Evolutionary conservation across 2,113 vertebrate genomes (phyloP).

Genomic region (Bos taurus): ARS-UCD2.0 NC_037346.1:22236501-22237000

Average conservation of each 20-base stretch:
- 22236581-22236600: background rate
- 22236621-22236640: background rate
- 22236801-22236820: background rate
- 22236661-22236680: background rate
- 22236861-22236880: background rate
- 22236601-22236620: background rate
- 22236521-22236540: background rate
- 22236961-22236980: background rate
- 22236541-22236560: background rate
- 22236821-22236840: background rate
- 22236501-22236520: background rate
- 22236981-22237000: background rate
- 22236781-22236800: background rate
- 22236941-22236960: background rate
- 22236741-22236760: background rate
- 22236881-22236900: background rate
- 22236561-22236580: background rate
- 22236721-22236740: background rate
- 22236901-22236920: background rate
- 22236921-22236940: background rate
- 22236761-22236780: background rate
- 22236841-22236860: background rate
- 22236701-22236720: background rate
- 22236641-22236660: background rate
- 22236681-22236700: background rate